These are phyloP conservation scores for Microtus obscurus DNA, from an alignment of 2,797 vertebrate genomes.

Conservation along the genomic window DNA sequence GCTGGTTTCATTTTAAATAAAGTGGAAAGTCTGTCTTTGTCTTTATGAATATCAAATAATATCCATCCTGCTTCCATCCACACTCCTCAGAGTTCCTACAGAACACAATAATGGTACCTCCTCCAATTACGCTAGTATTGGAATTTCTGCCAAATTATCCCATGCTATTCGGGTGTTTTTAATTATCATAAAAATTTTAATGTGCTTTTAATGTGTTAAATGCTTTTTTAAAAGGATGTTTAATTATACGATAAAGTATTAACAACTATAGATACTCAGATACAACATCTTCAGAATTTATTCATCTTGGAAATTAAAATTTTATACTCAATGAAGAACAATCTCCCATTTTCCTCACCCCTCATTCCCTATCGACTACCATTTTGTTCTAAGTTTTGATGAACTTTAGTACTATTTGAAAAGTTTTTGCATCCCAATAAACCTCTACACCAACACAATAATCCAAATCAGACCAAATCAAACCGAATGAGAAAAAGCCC, in stretches of 20 bases:
- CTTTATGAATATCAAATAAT: neutral
- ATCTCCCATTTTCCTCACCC: neutral
- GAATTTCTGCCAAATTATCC: neutral
- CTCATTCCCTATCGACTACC: neutral
- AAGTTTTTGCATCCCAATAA: no score
- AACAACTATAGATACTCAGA: neutral
- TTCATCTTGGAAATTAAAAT: neutral
- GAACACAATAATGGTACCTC: neutral
- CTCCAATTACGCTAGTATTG: neutral
- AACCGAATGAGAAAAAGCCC: no score
- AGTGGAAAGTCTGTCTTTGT: neutral
- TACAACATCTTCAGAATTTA: neutral
- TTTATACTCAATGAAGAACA: neutral
- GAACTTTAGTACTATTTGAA: neutral
- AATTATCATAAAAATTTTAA: neutral
- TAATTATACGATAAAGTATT: neutral
- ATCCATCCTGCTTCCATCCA: neutral
- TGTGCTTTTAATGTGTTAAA: neutral
- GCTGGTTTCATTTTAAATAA: constrained; percentile 70
- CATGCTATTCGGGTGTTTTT: neutral
- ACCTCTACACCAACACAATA: no score
- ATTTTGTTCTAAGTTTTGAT: neutral
- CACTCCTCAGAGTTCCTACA: neutral
- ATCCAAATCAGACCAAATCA: no score
- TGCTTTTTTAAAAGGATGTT: neutral